These are phyloP conservation scores for Aleiodes sp. DNA, from an alignment of 1,140 invertebrate genomes.

Conservation along the genomic window DNA sequence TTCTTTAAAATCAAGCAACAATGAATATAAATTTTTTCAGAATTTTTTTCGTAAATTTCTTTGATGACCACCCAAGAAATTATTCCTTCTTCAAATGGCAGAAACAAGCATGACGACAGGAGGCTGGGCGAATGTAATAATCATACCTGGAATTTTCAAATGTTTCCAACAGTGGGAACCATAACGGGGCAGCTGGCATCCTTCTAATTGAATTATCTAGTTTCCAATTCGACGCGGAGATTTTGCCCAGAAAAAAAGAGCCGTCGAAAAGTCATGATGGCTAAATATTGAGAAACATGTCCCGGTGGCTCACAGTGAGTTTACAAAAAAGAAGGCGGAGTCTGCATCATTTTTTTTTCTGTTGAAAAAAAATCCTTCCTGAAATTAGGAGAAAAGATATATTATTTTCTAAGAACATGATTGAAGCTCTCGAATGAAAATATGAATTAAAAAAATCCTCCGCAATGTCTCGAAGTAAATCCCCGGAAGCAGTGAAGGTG, in stretches of 20 bases:
- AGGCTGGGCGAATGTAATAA: slow-evolving; percentile 11
- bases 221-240: slow-evolving; percentile 66
- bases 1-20: background rate
- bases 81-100: background rate
- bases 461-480: no score
- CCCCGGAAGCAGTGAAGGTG: no score
- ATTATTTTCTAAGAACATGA: no score
- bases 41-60: background rate
- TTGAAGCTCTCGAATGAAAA: no score
- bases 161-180: slow-evolving; percentile 13
- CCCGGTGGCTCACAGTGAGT: slow-evolving; percentile 37
- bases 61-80: slow-evolving; percentile 23
- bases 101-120: slow-evolving; percentile 25
- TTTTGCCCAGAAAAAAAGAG: slow-evolving; percentile 52
- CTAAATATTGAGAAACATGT: slow-evolving; percentile 68
- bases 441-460: no score
- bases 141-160: background rate
- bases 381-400: background rate
- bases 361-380: background rate
- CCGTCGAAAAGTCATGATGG: slow-evolving; percentile 66
- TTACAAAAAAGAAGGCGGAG: slow-evolving; percentile 21
- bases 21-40: background rate
- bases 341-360: background rate
- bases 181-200: slow-evolving; percentile 54
- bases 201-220: slow-evolving; percentile 67